Base-by-base conservation (phyloP, 2,888 invertebrate species). In the Corythucha ciliata region DNA sequence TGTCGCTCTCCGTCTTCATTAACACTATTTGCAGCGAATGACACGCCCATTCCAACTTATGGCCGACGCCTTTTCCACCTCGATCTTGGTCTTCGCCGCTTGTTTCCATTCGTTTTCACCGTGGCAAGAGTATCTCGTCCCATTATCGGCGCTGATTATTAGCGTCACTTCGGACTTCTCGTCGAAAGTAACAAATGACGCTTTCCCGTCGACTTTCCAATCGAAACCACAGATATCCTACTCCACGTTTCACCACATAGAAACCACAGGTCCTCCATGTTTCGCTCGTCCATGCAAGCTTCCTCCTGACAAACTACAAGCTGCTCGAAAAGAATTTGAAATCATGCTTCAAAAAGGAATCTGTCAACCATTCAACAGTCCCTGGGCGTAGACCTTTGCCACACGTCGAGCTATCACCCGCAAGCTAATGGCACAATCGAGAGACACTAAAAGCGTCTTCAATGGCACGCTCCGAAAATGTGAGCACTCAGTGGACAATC, bases 151-250 rank as follows among this genome's bases (percentile, higher is more conserved):
- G 34, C 34, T 14, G 46, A 46, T 46, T 42, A 41, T 27, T n/a
- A 56, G 8, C 14, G 33, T 10, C 48, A 56, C 14, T 47, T 34
- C 45, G 22, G 44, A 12, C 44, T 59, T 6, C 16, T 58, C 12
- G 34, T 54, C 4, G 58, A 58, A 32, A 22, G 44, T n/a, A 16
- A 33, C 3, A 39, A 45, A 20, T 7, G 22, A 10, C 12, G 37
- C 4, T 36, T 57, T n/a, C n/a, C n/a, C n/a, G n/a, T n/a, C n/a
- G n/a, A n/a, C n/a, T n/a, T n/a, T n/a, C n/a, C n/a, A n/a, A n/a
- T n/a, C n/a, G n/a, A n/a, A n/a, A n/a, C n/a, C n/a, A n/a, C n/a
- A n/a, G n/a, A n/a, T n/a, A n/a, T n/a, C n/a, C n/a, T n/a, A n/a
- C n/a, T n/a, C n/a, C n/a, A n/a, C n/a, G n/a, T 44, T 44, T 18